Percentiles rank a stretch among this genome's conserved stretches.
Conservation (phyloP, 1,140 invertebrate genomes). For the Bicyclus anynana region DNA sequence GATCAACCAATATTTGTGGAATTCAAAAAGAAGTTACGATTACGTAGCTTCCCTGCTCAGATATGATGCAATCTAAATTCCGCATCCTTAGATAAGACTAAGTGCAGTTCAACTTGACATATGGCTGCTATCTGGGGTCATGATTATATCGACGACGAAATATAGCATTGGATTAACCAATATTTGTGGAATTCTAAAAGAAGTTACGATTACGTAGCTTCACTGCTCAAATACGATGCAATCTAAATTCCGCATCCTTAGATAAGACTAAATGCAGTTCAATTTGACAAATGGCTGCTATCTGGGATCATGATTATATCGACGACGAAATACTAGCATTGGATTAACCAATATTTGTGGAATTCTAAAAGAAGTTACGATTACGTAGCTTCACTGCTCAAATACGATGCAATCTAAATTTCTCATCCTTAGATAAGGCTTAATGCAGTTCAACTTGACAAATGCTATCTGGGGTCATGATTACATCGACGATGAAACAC, state of each 20-base stretch:
- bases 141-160: too few species aligned
- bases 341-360: too few species aligned
- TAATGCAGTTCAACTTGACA: constrained; percentile 33
- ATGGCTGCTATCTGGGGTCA: constrained; percentile 30
- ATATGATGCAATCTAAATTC: constrained; percentile 56
- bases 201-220: too few species aligned
- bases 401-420: constrained; percentile 56
- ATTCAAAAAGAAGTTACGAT: too few species aligned
- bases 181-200: too few species aligned
- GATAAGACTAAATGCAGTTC: constrained; percentile 39
- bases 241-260: constrained; percentile 59
- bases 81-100: constrained; percentile 58
- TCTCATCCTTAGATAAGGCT: constrained; percentile 59
- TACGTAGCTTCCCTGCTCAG: too few species aligned
- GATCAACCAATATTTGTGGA: too few species aligned
- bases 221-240: constrained; percentile 54
- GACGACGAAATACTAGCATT: background rate
- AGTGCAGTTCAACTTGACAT: constrained; percentile 36
- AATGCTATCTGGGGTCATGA: constrained; percentile 27
- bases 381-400: too few species aligned
- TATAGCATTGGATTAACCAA: too few species aligned
- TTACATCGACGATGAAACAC: too few species aligned
- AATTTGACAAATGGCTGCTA: constrained; percentile 50
- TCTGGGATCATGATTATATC: constrained; percentile 19
- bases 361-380: too few species aligned